phyloP scores from a whole-genome alignment of 1,140 invertebrate species.

The Coptotermes formosanus region DNA sequence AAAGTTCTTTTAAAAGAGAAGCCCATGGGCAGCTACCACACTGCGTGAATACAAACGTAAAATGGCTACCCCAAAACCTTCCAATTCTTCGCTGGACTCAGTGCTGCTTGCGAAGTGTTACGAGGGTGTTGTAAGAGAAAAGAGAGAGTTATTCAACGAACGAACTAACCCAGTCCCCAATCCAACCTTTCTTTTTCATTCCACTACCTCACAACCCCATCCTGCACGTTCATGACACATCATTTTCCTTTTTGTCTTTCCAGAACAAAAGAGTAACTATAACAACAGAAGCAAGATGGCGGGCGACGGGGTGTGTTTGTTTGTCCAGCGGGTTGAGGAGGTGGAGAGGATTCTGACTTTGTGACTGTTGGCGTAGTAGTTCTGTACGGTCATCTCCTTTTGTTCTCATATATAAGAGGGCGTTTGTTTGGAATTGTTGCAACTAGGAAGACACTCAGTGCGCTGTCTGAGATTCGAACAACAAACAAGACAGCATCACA shows the following conservation, averaged over 20 bases:
- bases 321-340: conserved; percentile 2
- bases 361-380: neutral
- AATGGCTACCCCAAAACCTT: neutral
- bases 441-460: conserved; percentile 6
- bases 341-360: conserved; percentile 1
- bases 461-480: conserved; percentile 17
- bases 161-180: neutral
- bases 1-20: neutral
- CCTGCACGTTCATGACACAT: conserved; percentile 14
- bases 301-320: conserved; percentile 2
- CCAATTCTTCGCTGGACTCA: neutral
- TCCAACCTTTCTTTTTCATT: neutral
- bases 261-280: conserved; percentile 19
- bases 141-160: neutral
- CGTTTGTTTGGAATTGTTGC: conserved; percentile 12
- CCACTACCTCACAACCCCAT: conserved; percentile 1
- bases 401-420: conserved; percentile 12
- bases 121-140: conserved; percentile 1
- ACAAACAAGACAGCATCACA: conserved; percentile 15
- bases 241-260: conserved; percentile 19
- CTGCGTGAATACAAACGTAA: neutral
- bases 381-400: neutral
- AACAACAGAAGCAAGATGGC: conserved; percentile 17
- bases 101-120: neutral
- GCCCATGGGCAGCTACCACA: neutral